Conservation (phyloP, 2,888 invertebrate species). For the Autographa gamma region DNA sequence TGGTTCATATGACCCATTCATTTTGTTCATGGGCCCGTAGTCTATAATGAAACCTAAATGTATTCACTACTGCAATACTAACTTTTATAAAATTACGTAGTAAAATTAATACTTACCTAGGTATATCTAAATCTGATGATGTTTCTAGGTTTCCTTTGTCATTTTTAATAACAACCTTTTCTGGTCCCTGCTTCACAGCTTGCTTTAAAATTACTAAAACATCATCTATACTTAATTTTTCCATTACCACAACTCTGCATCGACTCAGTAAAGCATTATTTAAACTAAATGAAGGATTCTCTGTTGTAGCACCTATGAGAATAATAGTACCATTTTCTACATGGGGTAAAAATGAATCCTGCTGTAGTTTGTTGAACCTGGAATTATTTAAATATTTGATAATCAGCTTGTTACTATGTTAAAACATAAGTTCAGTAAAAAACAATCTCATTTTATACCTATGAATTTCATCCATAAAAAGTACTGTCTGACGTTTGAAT, state of each 20-base stretch:
- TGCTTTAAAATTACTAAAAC: constrained; percentile 90
- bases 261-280: constrained; percentile 94
- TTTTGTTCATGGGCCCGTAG: no score
- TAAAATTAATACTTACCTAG: constrained; percentile 60
- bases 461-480: constrained; percentile 97
- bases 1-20: no score
- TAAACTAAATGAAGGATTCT: constrained; percentile 95
- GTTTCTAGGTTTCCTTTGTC: constrained; percentile 55
- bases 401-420: neutral
- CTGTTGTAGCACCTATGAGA: constrained; percentile 95
- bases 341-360: constrained; percentile 94
- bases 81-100: no score
- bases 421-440: neutral
- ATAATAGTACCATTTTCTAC: constrained; percentile 94
- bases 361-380: constrained; percentile 94
- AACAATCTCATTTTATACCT: constrained; percentile 68
- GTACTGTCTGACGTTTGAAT: constrained; percentile 91
- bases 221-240: constrained; percentile 90
- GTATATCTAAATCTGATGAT: constrained; percentile 55
- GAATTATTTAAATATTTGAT: constrained; percentile 40
- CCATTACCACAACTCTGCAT: constrained; percentile 93
- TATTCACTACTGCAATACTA: no score
- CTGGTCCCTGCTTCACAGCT: constrained; percentile 80
- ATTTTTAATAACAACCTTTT: constrained; percentile 71
- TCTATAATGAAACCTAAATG: no score